Base-by-base conservation (phyloP, 1,140 invertebrate species). In the Phenacoccus solenopsis region DNA sequence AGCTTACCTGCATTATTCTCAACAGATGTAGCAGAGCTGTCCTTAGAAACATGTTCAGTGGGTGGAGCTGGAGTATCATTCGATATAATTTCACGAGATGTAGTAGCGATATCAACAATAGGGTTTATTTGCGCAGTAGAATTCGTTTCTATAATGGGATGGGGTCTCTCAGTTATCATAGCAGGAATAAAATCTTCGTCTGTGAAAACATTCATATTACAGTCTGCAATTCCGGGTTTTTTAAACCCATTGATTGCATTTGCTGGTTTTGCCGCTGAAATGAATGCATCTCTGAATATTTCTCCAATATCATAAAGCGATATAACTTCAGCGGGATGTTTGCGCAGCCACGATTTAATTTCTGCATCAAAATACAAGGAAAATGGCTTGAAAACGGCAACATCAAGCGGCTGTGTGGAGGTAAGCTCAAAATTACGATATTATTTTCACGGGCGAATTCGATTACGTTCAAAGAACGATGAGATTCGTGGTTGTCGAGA, bases 321-420 rank as follows among this genome's bases (percentile, higher is more conserved):
- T 20, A 78, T 75, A 7, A 68, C 69, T 72, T 72, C 72, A 24
- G 75, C 76, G 38, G 72, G 75, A 69, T 77, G 73, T 38, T 61
- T 68, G 25, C 72, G 67, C 74, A 77, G 76, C 76, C 77, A 80
- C 35, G 61, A 71, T 68, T 78, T 72, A 70, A 38, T 70, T 32
- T 72, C 72, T 70, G 72, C 69, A 61, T 76, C 75, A 35, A 76
- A 77, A 70, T 74, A 73, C 67, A 71, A 71, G 75, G 82, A 81
- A 12, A 83, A 77, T 35, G 80, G 76, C 0, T 76, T 75, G 77
- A 75, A 82, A 59, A 81, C 77, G 69, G 74, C 70, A 16, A 78
- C 74, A 74, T 82, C 81, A 1, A 83, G 72, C 12, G 81, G 81
- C 71, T 83, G 81, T 82, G 81, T 35, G 81, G 80, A 70, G 81